These are phyloP conservation scores for Hylomyscus alleni DNA, from an alignment of 2,797 vertebrate species.

Conservation along the genomic window DNA sequence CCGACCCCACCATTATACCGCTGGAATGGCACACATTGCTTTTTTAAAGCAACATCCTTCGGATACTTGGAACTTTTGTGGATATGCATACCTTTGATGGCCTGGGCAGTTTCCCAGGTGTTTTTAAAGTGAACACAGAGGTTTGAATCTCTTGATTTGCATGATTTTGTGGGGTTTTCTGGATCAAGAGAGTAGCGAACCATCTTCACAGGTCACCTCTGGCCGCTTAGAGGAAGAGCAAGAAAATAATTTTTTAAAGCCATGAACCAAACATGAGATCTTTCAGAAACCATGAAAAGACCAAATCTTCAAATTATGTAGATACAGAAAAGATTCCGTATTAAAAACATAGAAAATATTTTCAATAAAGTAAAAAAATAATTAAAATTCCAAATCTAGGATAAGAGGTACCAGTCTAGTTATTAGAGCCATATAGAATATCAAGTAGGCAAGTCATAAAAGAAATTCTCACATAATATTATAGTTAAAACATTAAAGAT, in stretches of 20 bases:
- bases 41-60: too few species aligned
- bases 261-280: not conserved
- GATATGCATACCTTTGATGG: too few species aligned
- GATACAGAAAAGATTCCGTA: not conserved
- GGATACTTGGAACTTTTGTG: too few species aligned
- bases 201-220: too few species aligned
- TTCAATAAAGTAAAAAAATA: not conserved
- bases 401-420: not conserved
- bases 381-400: not conserved
- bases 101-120: too few species aligned
- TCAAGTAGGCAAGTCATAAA: not conserved
- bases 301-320: not conserved
- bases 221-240: too few species aligned
- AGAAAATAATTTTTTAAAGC: not conserved
- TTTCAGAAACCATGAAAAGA: not conserved
- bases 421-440: not conserved
- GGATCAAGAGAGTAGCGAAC: too few species aligned
- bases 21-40: too few species aligned
- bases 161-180: too few species aligned
- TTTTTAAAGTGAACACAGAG: too few species aligned
- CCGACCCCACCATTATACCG: too few species aligned
- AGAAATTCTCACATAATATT: not conserved
- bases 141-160: too few species aligned
- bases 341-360: not conserved
- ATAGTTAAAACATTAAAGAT: not conserved